Base-by-base conservation (phyloP, 2,888 invertebrate genomes). In the Chrysolina haemoptera region DNA sequence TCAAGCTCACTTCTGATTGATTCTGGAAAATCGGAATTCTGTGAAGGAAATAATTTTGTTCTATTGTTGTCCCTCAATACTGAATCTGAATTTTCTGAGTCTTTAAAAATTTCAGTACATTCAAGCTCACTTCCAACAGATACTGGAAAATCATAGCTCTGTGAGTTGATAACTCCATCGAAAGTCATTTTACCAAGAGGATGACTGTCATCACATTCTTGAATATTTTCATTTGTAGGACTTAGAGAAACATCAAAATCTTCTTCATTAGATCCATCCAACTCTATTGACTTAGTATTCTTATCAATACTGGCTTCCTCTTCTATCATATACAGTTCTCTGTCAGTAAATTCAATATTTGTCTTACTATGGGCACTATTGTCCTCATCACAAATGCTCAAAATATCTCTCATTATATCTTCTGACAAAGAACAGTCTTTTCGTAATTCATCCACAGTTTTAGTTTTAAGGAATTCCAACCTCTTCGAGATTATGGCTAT, bases 401-500 rank as follows among this genome's bases (percentile, higher is more conserved):
- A 53, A 46, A 76, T 73, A 1, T 75, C 75, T 1, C 71, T 73
- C 74, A 77, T 75, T n/a, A 77, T 77, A 62, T 74, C 71, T 53
- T 76, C 76, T 5, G 76, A 71, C 14, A 78, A 66, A 8, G 46
- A 16, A 11, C 72, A 50, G 22, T 76, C 74, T 18, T 68, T 18
- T 46, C 68, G 68, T 1, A 76, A 59, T 43, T 69, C 73, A 10
- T 48, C 48, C 0, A 70, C 66, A 2, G 72, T 66, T 46, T 73
- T 59, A 12, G 20, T 70, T 27, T 73, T 70, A 4, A 62, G 62
- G 1, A 65, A 27, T 9, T 63, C 69, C 0, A 76, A 27, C 22
- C 65, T 40, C 22, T 68, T 70, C 11, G 68, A 53, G 20, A 46
- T 41, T n/a, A 16, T 14, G 1, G n/a, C 27, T 41, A 43, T 18